These are phyloP conservation scores for Vidua chalybeata DNA, from an alignment of 2,113 vertebrate genomes.

Conservation along the genomic window DNA sequence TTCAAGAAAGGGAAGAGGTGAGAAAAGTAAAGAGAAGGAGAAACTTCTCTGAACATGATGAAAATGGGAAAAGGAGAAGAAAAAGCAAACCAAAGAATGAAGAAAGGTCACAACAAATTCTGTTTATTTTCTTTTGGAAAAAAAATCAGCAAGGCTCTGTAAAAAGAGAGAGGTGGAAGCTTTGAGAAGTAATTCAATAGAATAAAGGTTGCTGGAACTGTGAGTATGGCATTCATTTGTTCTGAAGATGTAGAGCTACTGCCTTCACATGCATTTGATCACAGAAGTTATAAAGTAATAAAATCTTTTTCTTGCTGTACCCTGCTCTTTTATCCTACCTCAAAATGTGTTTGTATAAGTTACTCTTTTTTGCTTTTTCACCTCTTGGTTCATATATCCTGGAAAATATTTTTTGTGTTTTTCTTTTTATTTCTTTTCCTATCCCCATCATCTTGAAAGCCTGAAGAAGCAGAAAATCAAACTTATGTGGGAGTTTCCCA, in stretches of 20 bases:
- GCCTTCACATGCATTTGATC: slow-evolving; percentile 17
- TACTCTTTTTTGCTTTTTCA: background rate
- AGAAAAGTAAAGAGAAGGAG: background rate
- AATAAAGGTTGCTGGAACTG: slow-evolving; percentile 2
- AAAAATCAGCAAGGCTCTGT: background rate
- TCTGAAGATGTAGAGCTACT: background rate
- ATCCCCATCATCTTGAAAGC: background rate
- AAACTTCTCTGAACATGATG: slow-evolving; percentile 9
- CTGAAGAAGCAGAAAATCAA: slow-evolving; percentile 3
- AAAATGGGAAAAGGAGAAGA: background rate
- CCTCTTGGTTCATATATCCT: background rate
- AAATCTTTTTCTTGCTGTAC: background rate
- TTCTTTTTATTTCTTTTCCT: background rate
- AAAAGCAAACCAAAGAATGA: background rate
- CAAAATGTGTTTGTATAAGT: background rate
- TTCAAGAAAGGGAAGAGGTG: background rate
- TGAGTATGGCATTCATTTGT: slow-evolving; percentile 6
- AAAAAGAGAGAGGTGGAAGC: slow-evolving; percentile 28
- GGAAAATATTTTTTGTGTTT: background rate
- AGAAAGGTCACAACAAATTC: background rate
- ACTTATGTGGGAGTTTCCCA: background rate
- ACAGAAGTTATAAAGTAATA: slow-evolving; percentile 5
- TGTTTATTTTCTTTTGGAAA: slow-evolving; percentile 34
- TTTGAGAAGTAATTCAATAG: slow-evolving; percentile 34
- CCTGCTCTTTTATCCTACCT: background rate